A percentile compares a stretch with the other conserved stretches of the same genome.
Evolutionary conservation across 2,113 vertebrate genomes (phyloP).

Genomic region (Indicator indicator): DNA sequence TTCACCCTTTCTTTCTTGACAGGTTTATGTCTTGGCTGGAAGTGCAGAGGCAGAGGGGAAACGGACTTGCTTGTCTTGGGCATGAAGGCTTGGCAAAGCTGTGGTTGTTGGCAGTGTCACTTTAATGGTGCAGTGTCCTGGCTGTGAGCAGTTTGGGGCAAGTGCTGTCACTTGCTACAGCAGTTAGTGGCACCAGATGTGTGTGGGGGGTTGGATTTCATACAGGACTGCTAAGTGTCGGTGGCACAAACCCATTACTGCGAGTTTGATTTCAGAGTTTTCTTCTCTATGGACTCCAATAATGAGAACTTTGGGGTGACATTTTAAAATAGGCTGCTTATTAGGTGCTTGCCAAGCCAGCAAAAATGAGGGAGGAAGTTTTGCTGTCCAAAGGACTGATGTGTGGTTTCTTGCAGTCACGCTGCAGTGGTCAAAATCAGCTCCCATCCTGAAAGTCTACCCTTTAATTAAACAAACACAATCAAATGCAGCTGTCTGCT

Average conservation of each 20-base stretch:
- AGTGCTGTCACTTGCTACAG: not conserved
- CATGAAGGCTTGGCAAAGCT: not conserved
- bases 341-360: conserved; percentile 12
- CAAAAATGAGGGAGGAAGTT: conserved; percentile 5
- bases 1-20: not conserved
- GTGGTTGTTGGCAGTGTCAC: not conserved
- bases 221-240: too few relatives aligned
- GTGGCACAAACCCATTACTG: not conserved
- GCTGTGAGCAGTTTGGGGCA: not conserved
- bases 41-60: not conserved
- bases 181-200: not conserved
- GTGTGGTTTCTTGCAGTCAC: not conserved
- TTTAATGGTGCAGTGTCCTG: not conserved
- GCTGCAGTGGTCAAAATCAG: not conserved
- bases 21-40: not conserved
- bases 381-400: not conserved
- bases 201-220: not conserved
- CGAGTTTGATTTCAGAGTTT: not conserved
- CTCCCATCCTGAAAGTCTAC: conserved; percentile 30
- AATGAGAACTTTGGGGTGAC: conserved; percentile 22
- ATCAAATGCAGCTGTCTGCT: conserved; percentile 50
- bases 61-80: not conserved
- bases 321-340: not conserved
- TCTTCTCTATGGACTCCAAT: not conserved
- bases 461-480: conserved; percentile 40